phyloP scores from a whole-genome alignment of 37 sponge, comb jelly and placozoan genomes.

The Eunapius fragilis region DNA sequence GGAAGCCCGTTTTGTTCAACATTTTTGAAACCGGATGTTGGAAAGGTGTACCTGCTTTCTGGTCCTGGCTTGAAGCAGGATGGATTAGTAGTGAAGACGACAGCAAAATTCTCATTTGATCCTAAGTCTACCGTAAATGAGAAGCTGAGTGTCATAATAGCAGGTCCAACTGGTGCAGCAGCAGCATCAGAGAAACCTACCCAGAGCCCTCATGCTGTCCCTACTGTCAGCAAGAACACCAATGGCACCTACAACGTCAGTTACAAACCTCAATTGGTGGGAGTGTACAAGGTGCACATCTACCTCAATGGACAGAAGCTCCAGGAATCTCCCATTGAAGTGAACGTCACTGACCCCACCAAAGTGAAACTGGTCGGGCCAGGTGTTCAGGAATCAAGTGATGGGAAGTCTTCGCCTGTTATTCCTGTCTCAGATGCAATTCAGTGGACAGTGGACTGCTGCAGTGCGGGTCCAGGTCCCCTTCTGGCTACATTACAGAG shows the following conservation, averaged over 20 bases:
- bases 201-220: slow-evolving; percentile 20
- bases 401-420: background rate
- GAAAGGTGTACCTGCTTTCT: slow-evolving; percentile 76
- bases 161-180: slow-evolving; percentile 65
- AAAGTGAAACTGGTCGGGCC: slow-evolving; percentile 66
- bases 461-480: slow-evolving; percentile 74
- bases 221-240: slow-evolving; percentile 67
- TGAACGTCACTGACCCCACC: slow-evolving; percentile 81
- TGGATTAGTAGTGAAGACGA: slow-evolving; percentile 80
- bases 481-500: slow-evolving; percentile 60
- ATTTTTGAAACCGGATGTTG: slow-evolving; percentile 73
- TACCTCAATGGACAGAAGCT: slow-evolving; percentile 66
- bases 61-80: slow-evolving; percentile 88
- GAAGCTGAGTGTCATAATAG: slow-evolving; percentile 61
- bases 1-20: slow-evolving; percentile 85
- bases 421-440: slow-evolving; percentile 45
- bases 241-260: slow-evolving; percentile 62
- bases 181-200: slow-evolving; percentile 30
- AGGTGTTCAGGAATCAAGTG: slow-evolving; percentile 48
- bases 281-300: slow-evolving; percentile 74
- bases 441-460: slow-evolving; percentile 53
- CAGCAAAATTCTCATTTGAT: slow-evolving; percentile 84
- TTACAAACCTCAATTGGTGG: slow-evolving; percentile 86
- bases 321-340: slow-evolving; percentile 69
- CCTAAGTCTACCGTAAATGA: slow-evolving; percentile 67